Evolutionary conservation across 2,113 vertebrate species (phyloP).

Genomic region (Myocastor coypus): DNA sequence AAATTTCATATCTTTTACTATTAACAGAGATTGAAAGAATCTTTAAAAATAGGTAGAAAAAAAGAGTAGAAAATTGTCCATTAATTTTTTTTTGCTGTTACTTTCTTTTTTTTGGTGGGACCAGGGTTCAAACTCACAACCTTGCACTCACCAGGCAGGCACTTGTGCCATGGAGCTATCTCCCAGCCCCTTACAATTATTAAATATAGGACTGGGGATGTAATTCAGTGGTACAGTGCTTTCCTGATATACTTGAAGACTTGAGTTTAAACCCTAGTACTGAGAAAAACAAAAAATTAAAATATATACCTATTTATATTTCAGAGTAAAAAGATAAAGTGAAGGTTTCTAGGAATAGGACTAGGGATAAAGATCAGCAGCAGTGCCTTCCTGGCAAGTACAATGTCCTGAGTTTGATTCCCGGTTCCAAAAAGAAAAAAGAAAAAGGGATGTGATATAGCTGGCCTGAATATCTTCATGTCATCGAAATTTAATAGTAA

Average conservation of each 20-base stretch:
- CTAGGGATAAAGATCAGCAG: too few relatives aligned
- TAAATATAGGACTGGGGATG: not conserved
- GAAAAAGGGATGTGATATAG: not conserved
- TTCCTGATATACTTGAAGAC: not conserved
- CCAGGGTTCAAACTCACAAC: too few relatives aligned
- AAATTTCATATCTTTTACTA: not conserved
- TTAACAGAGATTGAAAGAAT: not conserved
- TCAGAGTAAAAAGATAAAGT: not conserved
- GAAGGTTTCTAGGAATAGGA: not conserved
- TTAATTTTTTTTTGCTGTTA: not conserved
- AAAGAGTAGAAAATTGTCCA: too few relatives aligned
- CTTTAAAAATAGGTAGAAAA: conserved; percentile 1
- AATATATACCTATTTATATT: not conserved
- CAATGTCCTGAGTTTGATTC: too few relatives aligned
- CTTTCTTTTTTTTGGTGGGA: too few relatives aligned
- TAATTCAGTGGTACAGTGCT: not conserved
- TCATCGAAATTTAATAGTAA: not conserved
- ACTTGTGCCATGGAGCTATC: too few relatives aligned
- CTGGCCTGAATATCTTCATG: not conserved
- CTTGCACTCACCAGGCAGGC: too few relatives aligned
- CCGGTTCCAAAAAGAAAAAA: too few relatives aligned
- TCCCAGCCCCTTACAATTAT: not conserved
- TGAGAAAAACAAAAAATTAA: not conserved
- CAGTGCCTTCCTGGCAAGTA: too few relatives aligned
- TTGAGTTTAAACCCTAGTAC: not conserved